phyloP scores from a whole-genome alignment of 2,797 vertebrate species.

The Hoplostethus mediterraneus region DNA sequence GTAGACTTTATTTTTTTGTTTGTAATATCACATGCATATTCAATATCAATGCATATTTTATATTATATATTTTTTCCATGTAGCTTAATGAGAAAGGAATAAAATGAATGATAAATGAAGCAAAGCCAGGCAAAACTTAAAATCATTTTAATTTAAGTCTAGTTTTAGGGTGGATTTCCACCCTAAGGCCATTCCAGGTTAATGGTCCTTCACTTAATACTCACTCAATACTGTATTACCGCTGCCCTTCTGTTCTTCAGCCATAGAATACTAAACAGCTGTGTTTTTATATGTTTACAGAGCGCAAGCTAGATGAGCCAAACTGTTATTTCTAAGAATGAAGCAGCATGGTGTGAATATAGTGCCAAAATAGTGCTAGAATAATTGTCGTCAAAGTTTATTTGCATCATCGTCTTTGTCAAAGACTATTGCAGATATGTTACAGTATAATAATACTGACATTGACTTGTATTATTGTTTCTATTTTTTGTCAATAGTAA shows the following conservation, averaged over 20 bases:
- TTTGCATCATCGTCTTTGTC: conserved; percentile 44
- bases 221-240: conserved; percentile 23
- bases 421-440: conserved; percentile 21
- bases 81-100: conserved; percentile 1
- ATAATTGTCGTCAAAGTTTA: conserved; percentile 33
- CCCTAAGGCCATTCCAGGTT: conserved; percentile 19
- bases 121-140: neutral
- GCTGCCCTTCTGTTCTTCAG: conserved; percentile 30
- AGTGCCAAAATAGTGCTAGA: conserved; percentile 46
- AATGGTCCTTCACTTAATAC: conserved; percentile 39
- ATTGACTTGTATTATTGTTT: conserved; percentile 12
- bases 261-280: conserved; percentile 25
- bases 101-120: conserved; percentile 4
- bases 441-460: conserved; percentile 15
- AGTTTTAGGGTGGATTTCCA: conserved; percentile 19
- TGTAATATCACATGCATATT: too few relatives aligned
- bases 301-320: conserved; percentile 12
- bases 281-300: conserved; percentile 39
- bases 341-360: conserved; percentile 15
- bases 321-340: conserved; percentile 13
- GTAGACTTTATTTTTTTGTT: conserved; percentile 5
- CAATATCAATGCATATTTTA: neutral
- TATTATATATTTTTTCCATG: too few relatives aligned
- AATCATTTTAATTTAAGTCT: conserved; percentile 16
- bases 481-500: conserved; percentile 17